Percentiles rank a stretch among this genome's conserved stretches.
Evolutionary conservation across 2,113 vertebrate species (phyloP).

Genomic region (Daubentonia madagascariensis): DNA sequence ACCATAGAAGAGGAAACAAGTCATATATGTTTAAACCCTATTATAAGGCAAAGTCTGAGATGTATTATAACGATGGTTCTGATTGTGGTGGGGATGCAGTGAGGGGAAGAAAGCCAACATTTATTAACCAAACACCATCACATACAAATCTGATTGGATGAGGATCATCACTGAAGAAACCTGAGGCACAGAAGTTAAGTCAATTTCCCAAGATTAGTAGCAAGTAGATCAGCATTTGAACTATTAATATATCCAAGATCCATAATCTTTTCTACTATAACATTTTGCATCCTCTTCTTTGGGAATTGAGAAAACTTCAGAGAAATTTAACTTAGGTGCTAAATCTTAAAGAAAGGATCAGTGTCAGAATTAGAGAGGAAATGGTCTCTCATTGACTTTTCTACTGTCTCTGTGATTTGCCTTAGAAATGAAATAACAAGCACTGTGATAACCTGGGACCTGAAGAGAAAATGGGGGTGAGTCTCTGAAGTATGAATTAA

Average conservation of each 20-base stretch:
- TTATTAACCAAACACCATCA: background rate
- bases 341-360: background rate
- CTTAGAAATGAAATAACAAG: background rate
- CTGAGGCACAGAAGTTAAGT: background rate
- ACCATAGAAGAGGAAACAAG: background rate
- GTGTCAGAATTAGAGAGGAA: background rate
- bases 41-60: background rate
- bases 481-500: background rate
- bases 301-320: background rate
- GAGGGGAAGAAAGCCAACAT: background rate
- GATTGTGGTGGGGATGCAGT: background rate
- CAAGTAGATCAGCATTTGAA: background rate
- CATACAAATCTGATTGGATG: background rate
- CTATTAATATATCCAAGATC: background rate
- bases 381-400: background rate
- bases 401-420: background rate
- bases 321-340: slow-evolving; percentile 1
- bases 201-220: background rate
- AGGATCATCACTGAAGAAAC: background rate
- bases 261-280: background rate
- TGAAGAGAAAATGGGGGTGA: background rate
- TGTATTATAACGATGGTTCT: background rate
- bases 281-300: background rate
- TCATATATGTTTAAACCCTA: background rate
- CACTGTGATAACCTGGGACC: background rate